These are phyloP conservation scores for Dromius quadrimaculatus DNA, from an alignment of 2,888 invertebrate species.

Conservation along the genomic window DNA sequence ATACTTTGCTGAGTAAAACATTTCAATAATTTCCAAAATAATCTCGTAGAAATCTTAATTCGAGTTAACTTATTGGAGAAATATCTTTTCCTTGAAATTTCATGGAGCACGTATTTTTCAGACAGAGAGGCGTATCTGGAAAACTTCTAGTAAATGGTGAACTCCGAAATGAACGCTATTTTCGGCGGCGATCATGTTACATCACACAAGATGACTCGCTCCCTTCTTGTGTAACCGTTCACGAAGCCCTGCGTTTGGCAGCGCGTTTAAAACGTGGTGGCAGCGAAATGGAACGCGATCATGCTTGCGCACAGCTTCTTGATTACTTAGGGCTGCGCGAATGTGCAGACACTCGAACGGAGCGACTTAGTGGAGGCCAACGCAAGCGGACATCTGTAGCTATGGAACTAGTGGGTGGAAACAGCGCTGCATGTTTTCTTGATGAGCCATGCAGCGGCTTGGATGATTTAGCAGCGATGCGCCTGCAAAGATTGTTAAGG, in stretches of 20 bases:
- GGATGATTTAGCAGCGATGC: slow-evolving; percentile 75
- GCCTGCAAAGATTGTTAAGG: slow-evolving; percentile 72
- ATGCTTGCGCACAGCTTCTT: background rate
- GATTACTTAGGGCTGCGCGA: background rate
- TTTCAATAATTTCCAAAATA: too few relatives aligned
- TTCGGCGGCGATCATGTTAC: slow-evolving; percentile 81
- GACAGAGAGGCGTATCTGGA: slow-evolving; percentile 60
- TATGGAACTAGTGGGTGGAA: slow-evolving; percentile 85
- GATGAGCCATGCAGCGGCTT: slow-evolving; percentile 85
- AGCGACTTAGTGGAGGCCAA: slow-evolving; percentile 81
- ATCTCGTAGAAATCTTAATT: too few relatives aligned
- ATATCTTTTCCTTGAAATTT: too few relatives aligned
- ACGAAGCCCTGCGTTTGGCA: slow-evolving; percentile 83
- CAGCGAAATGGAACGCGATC: background rate
- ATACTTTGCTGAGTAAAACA: too few relatives aligned
- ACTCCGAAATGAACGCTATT: slow-evolving; percentile 73
- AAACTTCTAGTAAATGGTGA: slow-evolving; percentile 75
- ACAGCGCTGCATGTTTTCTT: slow-evolving; percentile 84
- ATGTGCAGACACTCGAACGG: slow-evolving; percentile 61
- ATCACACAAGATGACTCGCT: slow-evolving; percentile 84
- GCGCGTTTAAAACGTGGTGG: slow-evolving; percentile 74
- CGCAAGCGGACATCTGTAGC: slow-evolving; percentile 85
- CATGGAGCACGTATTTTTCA: too few relatives aligned
- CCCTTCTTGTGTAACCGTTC: slow-evolving; percentile 79
- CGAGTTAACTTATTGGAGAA: too few relatives aligned